Conservation (phyloP, 2,888 invertebrate species). For the Pristionchus fissidentatus region DNA sequence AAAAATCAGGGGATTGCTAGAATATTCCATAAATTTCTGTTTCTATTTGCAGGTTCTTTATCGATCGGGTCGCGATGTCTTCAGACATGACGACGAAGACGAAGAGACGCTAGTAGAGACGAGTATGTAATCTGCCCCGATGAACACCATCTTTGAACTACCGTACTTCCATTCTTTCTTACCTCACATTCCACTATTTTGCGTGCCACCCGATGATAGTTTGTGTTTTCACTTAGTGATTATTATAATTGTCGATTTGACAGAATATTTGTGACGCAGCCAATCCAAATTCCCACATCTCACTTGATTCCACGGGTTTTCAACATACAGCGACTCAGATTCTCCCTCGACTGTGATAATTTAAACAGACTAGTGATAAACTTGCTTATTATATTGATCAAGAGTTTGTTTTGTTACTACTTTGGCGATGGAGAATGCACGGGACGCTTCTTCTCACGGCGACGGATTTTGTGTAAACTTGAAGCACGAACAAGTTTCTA, state of each 20-base stretch:
- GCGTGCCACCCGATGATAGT: background rate
- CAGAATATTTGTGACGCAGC: too few species aligned
- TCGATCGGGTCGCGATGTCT: constrained; percentile 12
- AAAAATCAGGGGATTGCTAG: too few species aligned
- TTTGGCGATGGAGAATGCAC: too few species aligned
- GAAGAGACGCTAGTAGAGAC: constrained; percentile 43
- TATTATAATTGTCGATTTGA: background rate
- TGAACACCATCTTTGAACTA: too few species aligned
- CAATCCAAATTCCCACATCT: constrained; percentile 16
- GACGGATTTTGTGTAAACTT: too few species aligned
- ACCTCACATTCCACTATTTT: constrained; percentile 19
- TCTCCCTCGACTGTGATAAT: background rate
- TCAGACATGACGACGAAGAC: constrained; percentile 40
- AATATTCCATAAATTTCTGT: too few species aligned
- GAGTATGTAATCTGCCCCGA: constrained; percentile 14
- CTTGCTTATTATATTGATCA: too few species aligned
- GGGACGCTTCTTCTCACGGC: too few species aligned
- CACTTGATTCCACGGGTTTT: constrained; percentile 12
- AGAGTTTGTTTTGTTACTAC: too few species aligned
- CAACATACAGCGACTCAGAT: constrained; percentile 12
- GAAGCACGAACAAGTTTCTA: too few species aligned
- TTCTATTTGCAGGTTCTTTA: background rate
- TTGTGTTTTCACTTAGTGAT: constrained; percentile 13
- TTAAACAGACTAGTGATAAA: too few species aligned
- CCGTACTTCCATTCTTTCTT: constrained; percentile 5